Percentiles rank a stretch among this genome's conserved stretches.
Evolutionary conservation across 1,140 invertebrate genomes (phyloP).

Genomic region (Plutomurus gul): DNA sequence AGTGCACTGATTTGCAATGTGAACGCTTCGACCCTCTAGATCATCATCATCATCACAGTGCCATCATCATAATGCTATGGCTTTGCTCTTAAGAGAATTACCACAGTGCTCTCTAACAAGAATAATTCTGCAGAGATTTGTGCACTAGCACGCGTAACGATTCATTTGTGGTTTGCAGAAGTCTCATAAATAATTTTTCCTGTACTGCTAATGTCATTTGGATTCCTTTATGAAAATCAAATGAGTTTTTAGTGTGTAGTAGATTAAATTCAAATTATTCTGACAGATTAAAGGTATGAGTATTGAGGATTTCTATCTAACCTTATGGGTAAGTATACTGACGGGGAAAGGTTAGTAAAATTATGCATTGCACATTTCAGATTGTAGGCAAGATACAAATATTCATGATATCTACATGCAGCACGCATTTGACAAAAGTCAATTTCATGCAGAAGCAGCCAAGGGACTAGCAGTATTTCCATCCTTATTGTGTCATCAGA

Average conservation of each 20-base stretch:
- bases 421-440: not conserved
- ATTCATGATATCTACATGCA: not conserved
- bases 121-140: not conserved
- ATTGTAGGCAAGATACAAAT: no score
- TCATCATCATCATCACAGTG: not conserved
- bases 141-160: not conserved
- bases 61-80: not conserved
- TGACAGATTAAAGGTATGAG: no score
- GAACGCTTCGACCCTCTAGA: not conserved
- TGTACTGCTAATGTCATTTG: no score
- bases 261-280: no score
- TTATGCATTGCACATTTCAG: no score
- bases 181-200: not conserved
- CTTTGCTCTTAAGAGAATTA: not conserved
- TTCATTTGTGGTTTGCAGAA: not conserved
- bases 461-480: not conserved
- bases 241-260: no score
- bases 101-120: not conserved
- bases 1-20: slow-evolving; percentile 1
- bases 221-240: no score
- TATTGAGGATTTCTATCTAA: no score
- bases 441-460: not conserved
- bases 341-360: no score
- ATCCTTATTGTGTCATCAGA: not conserved
- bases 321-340: no score